Percentiles rank a stretch among this genome's conserved stretches.
Conservation (phyloP, 2,888 invertebrate species). For the Altica lythri region DNA sequence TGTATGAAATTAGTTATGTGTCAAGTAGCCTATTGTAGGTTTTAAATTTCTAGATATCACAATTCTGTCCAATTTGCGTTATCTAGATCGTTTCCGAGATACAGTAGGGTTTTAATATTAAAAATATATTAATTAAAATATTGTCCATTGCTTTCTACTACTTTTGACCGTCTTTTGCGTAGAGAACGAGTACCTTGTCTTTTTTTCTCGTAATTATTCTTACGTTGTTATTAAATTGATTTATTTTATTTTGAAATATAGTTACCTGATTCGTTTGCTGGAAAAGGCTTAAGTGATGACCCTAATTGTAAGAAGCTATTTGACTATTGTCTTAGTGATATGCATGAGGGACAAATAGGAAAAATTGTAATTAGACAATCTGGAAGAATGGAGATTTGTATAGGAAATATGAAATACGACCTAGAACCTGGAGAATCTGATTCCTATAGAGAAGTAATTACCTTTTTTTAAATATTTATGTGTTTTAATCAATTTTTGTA, state of each 20-base stretch:
- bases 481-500: too few species aligned
- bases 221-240: too few species aligned
- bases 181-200: neutral
- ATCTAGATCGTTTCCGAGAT: too few species aligned
- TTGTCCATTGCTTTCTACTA: too few species aligned
- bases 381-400: conserved; percentile 50
- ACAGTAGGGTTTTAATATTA: too few species aligned
- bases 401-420: conserved; percentile 48
- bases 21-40: too few species aligned
- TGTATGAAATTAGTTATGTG: too few species aligned
- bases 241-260: too few species aligned
- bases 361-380: conserved; percentile 50
- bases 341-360: conserved; percentile 54
- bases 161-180: too few species aligned
- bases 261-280: conserved; percentile 53
- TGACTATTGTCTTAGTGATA: conserved; percentile 48
- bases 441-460: conserved; percentile 32
- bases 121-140: too few species aligned
- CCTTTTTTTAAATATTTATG: neutral
- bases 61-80: too few species aligned
- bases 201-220: neutral
- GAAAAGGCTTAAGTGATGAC: conserved; percentile 51
- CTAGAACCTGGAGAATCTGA: conserved; percentile 41
- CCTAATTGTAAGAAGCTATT: conserved; percentile 44
- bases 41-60: too few species aligned